Base-by-base conservation (phyloP, 2,113 vertebrate genomes). In the Elanoides forficatus region DNA sequence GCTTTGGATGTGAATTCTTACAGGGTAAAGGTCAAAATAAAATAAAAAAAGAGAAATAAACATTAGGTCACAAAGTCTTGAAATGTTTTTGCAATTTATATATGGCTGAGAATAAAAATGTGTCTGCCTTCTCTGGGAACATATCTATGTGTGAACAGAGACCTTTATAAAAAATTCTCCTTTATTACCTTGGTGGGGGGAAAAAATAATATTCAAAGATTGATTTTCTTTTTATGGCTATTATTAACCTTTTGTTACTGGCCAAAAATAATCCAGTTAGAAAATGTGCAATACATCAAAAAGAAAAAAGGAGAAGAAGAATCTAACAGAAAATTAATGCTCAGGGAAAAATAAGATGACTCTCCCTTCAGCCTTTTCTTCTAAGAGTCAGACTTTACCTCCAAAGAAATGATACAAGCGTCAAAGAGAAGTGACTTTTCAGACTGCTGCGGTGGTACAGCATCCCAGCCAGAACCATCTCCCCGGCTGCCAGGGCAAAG, bases 201-300 rank as follows among this genome's bases (percentile, higher is more conserved):
- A 36, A 79, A 93, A 89, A 56, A n/a, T n/a, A 47, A 63, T 50
- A 72, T 53, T 67, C 68, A 89, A 90, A 95, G 88, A 97, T 94
- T 96, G 93, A 97, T 97, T 97, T 96, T 95, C 72, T 94, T 96
- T 97, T 97, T 96, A 97, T 91, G 84, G 72, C 85, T 91, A 97
- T 95, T 97, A 96, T 96, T 96, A 97, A 97, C 96, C 90, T 96
- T 97, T 95, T 97, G 94, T 95, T 95, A 96, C 87, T 73, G 91
- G 72, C 92, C 95, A 93, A 96, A 97, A 97, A 97, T 96, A 96
- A 97, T 95, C 96, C 80, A 94, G 87, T 94, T 94, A 89, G 93
- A 93, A 97, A 95, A 94, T 36, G 90, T 88, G 95, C 82, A 95
- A 96, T 96, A 85, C 47, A 95, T 97, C 88, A 96, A 93, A 88